These are phyloP conservation scores for Microtus ochrogaster DNA, from an alignment of 2,113 vertebrate species.

Conservation along the genomic window DNA sequence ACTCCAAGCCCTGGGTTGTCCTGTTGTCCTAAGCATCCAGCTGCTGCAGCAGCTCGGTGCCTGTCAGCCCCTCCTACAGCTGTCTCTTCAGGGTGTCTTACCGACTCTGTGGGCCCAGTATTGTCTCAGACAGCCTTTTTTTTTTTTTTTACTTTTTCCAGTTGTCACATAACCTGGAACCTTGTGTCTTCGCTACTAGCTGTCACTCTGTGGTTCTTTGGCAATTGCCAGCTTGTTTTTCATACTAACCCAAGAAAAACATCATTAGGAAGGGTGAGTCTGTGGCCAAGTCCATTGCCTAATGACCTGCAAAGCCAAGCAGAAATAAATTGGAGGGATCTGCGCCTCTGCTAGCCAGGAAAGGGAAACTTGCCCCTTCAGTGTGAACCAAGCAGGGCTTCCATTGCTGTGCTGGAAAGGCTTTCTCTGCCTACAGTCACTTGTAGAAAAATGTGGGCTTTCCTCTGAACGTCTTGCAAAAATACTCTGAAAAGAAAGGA, in stretches of 20 bases:
- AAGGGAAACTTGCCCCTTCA: slow-evolving; percentile 40
- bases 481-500: not conserved
- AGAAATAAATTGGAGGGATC: slow-evolving; percentile 66
- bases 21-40: not conserved
- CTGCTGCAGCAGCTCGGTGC: not conserved
- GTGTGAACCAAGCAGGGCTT: not conserved
- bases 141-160: slow-evolving; percentile 9
- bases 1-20: not conserved
- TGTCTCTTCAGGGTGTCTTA: not conserved
- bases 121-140: not conserved
- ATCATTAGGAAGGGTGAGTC: slow-evolving; percentile 67
- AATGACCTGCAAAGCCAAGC: slow-evolving; percentile 65
- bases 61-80: not conserved
- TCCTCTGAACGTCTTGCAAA: not conserved
- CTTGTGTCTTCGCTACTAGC: not conserved
- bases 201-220: slow-evolving; percentile 36
- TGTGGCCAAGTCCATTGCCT: slow-evolving; percentile 66
- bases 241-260: slow-evolving; percentile 73
- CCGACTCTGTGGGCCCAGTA: not conserved
- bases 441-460: not conserved
- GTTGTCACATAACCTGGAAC: slow-evolving; percentile 64
- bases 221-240: slow-evolving; percentile 66
- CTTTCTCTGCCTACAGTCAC: not conserved
- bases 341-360: not conserved
- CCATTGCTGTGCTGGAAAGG: not conserved